Evolutionary conservation across 2,888 invertebrate species (phyloP).

Genomic region (Frankliniella intonsa): DNA sequence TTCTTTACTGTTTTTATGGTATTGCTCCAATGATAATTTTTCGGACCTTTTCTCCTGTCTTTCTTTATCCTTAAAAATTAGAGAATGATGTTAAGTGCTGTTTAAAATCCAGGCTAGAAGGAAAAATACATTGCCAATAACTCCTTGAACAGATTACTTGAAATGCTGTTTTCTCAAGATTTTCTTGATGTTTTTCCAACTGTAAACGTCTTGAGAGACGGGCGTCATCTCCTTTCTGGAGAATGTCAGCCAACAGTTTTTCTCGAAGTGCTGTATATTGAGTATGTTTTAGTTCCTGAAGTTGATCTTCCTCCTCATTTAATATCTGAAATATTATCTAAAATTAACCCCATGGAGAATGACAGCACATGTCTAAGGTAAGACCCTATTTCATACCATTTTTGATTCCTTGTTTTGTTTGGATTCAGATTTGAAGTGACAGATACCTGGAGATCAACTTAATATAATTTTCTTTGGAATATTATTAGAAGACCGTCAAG

Average conservation of each 20-base stretch:
- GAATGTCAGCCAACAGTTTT: background rate
- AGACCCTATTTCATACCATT: background rate
- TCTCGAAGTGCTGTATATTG: background rate
- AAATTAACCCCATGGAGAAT: background rate
- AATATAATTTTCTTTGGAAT: too few species aligned
- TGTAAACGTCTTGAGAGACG: background rate
- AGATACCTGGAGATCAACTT: too few species aligned
- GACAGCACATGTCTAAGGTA: background rate
- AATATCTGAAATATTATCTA: background rate
- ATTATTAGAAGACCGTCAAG: too few species aligned
- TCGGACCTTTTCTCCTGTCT: background rate
- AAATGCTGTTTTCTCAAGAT: background rate
- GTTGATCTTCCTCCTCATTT: background rate
- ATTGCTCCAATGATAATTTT: background rate
- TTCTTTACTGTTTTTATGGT: background rate
- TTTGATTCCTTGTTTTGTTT: background rate
- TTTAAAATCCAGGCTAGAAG: background rate
- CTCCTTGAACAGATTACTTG: background rate
- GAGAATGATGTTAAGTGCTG: background rate
- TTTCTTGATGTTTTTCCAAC: background rate
- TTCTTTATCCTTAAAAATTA: background rate
- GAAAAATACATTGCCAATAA: background rate
- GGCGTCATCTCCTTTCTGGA: background rate
- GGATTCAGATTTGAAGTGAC: too few species aligned
- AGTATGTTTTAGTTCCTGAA: background rate